Conservation (phyloP, 2,113 vertebrate genomes). For the Corydoras maculifer region DNA sequence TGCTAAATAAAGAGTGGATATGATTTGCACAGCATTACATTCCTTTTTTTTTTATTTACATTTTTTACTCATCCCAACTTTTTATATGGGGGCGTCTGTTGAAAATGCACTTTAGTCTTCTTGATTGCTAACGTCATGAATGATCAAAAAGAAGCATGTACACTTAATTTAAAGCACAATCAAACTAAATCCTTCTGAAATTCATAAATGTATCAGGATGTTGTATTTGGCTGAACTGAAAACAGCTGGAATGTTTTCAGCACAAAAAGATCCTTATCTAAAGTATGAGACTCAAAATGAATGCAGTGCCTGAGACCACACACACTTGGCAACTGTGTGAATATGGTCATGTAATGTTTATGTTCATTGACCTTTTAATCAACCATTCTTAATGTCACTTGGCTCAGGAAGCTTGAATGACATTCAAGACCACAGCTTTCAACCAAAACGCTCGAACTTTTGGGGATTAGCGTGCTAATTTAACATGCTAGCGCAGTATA, state of each 20-base stretch:
- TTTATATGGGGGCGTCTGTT: no score
- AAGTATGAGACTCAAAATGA: conserved; percentile 23
- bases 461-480: conserved; percentile 48
- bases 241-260: conserved; percentile 35
- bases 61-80: no score
- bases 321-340: conserved; percentile 28
- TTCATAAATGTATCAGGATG: conserved; percentile 14
- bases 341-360: conserved; percentile 30
- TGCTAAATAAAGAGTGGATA: no score
- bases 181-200: not conserved
- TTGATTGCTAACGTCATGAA: not conserved
- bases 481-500: conserved; percentile 40
- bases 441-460: conserved; percentile 45
- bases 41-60: no score
- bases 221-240: conserved; percentile 23
- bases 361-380: conserved; percentile 24
- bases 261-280: conserved; percentile 35
- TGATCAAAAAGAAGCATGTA: conserved; percentile 1
- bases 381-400: conserved; percentile 45
- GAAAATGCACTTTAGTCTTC: no score
- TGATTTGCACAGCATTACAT: no score
- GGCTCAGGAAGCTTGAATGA: conserved; percentile 29
- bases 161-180: not conserved
- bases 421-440: conserved; percentile 43
- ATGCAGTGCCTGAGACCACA: conserved; percentile 35